Base-by-base conservation (phyloP, 2,888 invertebrate genomes). In the Podabrus alpinus region DNA sequence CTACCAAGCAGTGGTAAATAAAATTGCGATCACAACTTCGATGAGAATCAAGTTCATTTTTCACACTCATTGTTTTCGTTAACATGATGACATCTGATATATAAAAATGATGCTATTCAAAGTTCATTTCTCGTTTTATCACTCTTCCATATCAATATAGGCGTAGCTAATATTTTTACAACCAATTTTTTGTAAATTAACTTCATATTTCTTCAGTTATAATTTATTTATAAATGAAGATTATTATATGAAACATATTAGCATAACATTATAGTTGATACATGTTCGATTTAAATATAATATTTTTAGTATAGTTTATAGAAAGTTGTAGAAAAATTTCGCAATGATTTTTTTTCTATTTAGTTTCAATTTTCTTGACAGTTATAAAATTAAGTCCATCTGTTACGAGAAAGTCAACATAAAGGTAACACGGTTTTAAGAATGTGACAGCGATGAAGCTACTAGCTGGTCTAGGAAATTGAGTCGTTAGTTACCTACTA, bases 21-120 rank as follows among this genome's bases (percentile, higher is more conserved):
- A 45, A 45, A 45, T n/a, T 45, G n/a, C 45, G 45, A 45, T 45
- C 45, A 45, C 45, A 66, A 67, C 72, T 68, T 72, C 21, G 62
- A 24, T 66, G 71, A 66, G 66, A 67, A 71, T 71, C 21, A 60
- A 60, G 72, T 72, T 45, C 72, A 72, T 68, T 72, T 72, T 72
- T 72, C 72, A 67, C 15, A 45, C 21, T 62, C 62, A 25, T 72
- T 68, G 72, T 72, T 67, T 72, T 67, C 17, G 60, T 62, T 72
- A 68, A 68, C 64, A 68, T 29, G 66, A 19, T 72, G 72, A 72
- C 68, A 72, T 24, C 61, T 72, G 68, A 68, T 72, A 68, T 16
- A 13, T 45, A 72, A 72, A 72, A 72, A 72, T 62, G 64, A 66
- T 66, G 59, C 59, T 59, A 71, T 71, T 71, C 71, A 16, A 71